Evolutionary conservation across 1,140 invertebrate genomes (phyloP).

Genomic region (Atopsyche davidsoni): DNA sequence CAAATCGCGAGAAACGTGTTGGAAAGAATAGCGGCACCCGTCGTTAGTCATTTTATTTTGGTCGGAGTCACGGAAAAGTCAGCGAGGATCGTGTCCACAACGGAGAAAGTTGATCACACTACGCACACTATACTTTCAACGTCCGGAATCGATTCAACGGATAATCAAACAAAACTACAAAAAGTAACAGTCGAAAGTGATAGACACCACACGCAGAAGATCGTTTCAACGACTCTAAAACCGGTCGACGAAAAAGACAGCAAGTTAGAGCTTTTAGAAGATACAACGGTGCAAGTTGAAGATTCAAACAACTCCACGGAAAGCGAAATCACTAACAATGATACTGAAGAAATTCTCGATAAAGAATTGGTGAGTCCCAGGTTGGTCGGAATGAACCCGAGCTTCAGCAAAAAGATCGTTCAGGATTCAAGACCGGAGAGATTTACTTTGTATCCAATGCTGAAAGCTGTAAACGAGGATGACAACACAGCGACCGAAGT

Average conservation of each 20-base stretch:
- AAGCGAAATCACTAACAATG: constrained; percentile 34
- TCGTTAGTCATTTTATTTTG: constrained; percentile 30
- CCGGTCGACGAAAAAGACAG: constrained; percentile 31
- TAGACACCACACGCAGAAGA: too few relatives aligned
- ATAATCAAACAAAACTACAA: too few relatives aligned
- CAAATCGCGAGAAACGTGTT: constrained; percentile 43
- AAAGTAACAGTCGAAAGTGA: too few relatives aligned
- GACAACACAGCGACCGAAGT: constrained; percentile 42
- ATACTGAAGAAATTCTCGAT: constrained; percentile 34
- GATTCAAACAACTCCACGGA: constrained; percentile 6
- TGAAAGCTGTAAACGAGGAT: constrained; percentile 33
- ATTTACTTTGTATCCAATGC: constrained; percentile 9
- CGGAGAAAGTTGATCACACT: constrained; percentile 31
- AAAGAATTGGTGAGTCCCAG: constrained; percentile 36
- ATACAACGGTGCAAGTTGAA: constrained; percentile 28
- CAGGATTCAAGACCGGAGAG: constrained; percentile 14
- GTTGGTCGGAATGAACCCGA: constrained; percentile 20
- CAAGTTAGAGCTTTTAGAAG: constrained; percentile 40
- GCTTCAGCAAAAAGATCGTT: constrained; percentile 15
- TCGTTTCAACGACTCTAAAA: too few relatives aligned
- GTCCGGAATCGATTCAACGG: too few relatives aligned
- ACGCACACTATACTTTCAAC: too few relatives aligned
- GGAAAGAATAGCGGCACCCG: constrained; percentile 40
- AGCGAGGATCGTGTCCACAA: constrained; percentile 27
- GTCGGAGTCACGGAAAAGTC: constrained; percentile 7